A percentile compares a stretch with the other conserved stretches of the same genome.
Conservation (phyloP, 2,888 invertebrate genomes). For the Therioaphis trifolii region DNA sequence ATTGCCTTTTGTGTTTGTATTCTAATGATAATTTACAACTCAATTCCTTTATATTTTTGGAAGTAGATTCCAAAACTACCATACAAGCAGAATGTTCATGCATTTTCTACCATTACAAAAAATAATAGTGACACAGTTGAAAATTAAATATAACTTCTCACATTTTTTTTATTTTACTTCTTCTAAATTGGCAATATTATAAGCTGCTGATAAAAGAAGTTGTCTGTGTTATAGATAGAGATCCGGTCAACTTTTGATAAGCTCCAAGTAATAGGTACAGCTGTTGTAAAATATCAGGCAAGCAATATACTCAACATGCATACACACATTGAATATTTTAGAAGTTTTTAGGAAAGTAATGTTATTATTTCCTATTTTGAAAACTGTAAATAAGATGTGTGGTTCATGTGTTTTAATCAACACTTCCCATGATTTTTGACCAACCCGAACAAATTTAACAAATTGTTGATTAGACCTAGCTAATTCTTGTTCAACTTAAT, state of each 20-base stretch:
- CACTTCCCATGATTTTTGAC: conserved; percentile 3
- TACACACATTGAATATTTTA: conserved; percentile 50
- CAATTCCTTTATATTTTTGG: conserved; percentile 64
- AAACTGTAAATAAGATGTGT: conserved; percentile 24
- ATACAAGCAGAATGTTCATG: conserved; percentile 63
- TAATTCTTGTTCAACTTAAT: conserved; percentile 35
- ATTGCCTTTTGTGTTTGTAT: conserved; percentile 64
- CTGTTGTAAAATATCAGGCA: conserved; percentile 52
- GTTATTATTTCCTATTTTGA: conserved; percentile 63
- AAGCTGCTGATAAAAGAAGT: conserved; percentile 17
- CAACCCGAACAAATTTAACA: conserved; percentile 19
- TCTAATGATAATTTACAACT: conserved; percentile 42
- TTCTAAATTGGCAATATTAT: conserved; percentile 59
- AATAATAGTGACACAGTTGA: conserved; percentile 63
- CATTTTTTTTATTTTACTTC: conserved; percentile 56
- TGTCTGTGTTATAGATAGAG: conserved; percentile 23
- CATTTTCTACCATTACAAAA: conserved; percentile 64
- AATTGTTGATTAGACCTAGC: conserved; percentile 22
- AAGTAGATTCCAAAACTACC: conserved; percentile 63
- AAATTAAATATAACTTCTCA: conserved; percentile 64
- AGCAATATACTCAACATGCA: conserved; percentile 42
- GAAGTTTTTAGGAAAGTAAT: conserved; percentile 64
- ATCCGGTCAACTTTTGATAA: conserved; percentile 34
- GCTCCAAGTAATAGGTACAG: background rate
- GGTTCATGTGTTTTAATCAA: background rate